phyloP scores from a whole-genome alignment of 2,113 vertebrate species.

The Percina caprodes region DNA sequence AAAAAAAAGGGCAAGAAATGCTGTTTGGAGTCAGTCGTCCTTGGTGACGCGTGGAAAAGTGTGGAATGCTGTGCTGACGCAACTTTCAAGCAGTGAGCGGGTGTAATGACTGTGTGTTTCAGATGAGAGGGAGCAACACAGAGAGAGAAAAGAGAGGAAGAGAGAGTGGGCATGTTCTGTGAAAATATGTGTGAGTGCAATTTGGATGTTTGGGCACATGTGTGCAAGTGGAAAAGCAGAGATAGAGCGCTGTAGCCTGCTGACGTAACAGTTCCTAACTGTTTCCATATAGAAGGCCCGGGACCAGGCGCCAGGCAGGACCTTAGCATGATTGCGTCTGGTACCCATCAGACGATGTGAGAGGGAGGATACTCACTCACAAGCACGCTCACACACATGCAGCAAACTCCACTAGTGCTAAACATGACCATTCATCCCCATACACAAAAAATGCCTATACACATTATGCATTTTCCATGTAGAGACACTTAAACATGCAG shows the following conservation, averaged over 20 bases:
- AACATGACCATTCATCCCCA: slow-evolving; percentile 7
- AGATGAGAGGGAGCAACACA: slow-evolving; percentile 37
- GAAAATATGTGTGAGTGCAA: slow-evolving; percentile 20
- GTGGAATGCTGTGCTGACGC: slow-evolving; percentile 78
- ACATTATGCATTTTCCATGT: not conserved
- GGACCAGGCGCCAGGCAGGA: slow-evolving; percentile 76
- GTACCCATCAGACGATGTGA: slow-evolving; percentile 78
- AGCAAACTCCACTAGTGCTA: not conserved
- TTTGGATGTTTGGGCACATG: slow-evolving; percentile 38
- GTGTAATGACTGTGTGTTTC: slow-evolving; percentile 43
- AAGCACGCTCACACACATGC: slow-evolving; percentile 15
- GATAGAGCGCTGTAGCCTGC: slow-evolving; percentile 43
- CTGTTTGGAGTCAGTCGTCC: slow-evolving; percentile 76
- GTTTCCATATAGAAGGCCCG: slow-evolving; percentile 81
- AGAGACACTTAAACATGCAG: not conserved
- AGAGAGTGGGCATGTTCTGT: slow-evolving; percentile 44
- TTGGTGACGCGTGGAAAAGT: slow-evolving; percentile 75
- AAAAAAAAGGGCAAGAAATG: slow-evolving; percentile 76
- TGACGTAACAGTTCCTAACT: slow-evolving; percentile 82
- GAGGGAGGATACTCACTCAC: slow-evolving; percentile 41
- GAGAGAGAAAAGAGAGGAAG: slow-evolving; percentile 9
- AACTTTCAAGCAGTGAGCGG: slow-evolving; percentile 66
- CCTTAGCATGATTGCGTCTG: slow-evolving; percentile 74
- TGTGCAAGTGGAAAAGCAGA: slow-evolving; percentile 69
- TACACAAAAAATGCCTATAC: not conserved